Base-by-base conservation (phyloP, 2,888 invertebrate species). In the Dorcus hopei region DNA sequence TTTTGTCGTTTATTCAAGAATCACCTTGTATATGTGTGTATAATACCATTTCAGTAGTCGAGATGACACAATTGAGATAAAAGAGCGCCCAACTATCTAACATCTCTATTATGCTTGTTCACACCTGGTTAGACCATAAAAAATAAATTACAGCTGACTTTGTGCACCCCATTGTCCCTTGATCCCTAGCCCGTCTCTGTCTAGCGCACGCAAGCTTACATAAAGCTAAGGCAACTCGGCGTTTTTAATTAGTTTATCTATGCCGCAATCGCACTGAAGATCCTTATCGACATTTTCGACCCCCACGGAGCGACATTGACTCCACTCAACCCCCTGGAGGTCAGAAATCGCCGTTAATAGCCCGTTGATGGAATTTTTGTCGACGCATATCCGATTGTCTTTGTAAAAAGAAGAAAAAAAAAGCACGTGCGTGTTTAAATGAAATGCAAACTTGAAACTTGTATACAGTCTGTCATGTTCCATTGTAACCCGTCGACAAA, bases 111-210 rank as follows among this genome's bases (percentile, higher is more conserved):
- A 55, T 56, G 11, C 48, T 9, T 49, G 59, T 59, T 59, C 59
- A 59, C 59, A 59, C 59, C 59, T 59, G 59, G 59, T 59, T 59
- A 55, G 52, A 14, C 47, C 48, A 47, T 51, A 40, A 55, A 52
- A 45, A 55, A 55, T 59, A 59, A 59, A 59, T 59, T 59, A 59
- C 59, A 52, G 59, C 55, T 55, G 59, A 59, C 59, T 59, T 59
- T 55, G 23, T 50, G 16, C 51, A 45, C 51, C 56, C 56, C 45
- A 45, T 19, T 45, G 45, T 23, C 19, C 23, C 14, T 23, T 16
- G 45, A 23, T 23, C 45, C 9, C 7, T 3, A 16, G 7, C 23
- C 14, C 45, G 19, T 45, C 45, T 45, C 45, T 19, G 8, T 45
- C 14, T 11, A 23, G 2, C 19, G 14, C 45, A 45, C 45, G 45